Conservation (phyloP, 2,888 invertebrate genomes). For the Andrena minutula region DNA sequence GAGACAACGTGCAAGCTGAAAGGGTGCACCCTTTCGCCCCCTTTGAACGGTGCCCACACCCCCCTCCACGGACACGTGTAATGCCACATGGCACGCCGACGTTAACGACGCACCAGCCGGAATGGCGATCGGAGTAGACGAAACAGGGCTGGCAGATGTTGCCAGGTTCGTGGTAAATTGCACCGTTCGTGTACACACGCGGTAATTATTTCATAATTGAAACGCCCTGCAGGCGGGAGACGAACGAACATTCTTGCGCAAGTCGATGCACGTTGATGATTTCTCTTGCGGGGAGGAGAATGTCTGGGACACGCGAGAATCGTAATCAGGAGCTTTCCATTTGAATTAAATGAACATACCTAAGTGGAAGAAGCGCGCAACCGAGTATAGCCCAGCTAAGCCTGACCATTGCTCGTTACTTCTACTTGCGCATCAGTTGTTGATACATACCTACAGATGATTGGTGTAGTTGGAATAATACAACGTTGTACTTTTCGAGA, state of each 20-base stretch:
- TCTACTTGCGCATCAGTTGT: neutral
- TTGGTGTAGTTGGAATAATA: neutral
- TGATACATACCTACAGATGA: neutral
- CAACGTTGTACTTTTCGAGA: neutral
- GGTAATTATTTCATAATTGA: constrained; percentile 82
- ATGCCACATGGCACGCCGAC: constrained; percentile 75
- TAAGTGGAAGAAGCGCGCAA: neutral
- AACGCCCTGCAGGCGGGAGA: constrained; percentile 54
- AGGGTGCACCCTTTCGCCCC: constrained; percentile 42
- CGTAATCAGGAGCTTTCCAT: neutral
- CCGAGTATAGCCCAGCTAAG: neutral
- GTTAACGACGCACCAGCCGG: constrained; percentile 69
- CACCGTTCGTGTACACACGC: constrained; percentile 67
- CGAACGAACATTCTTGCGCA: constrained; percentile 31
- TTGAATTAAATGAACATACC: neutral
- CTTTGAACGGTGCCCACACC: neutral
- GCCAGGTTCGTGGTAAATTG: constrained; percentile 75
- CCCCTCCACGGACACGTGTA: constrained; percentile 69
- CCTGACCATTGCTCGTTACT: neutral
- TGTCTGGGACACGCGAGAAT: neutral
- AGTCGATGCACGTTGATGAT: neutral
- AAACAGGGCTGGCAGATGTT: constrained; percentile 79
- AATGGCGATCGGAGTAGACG: constrained; percentile 52
- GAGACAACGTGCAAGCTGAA: constrained; percentile 31
- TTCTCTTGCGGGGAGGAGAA: neutral